phyloP scores from a whole-genome alignment of 2,888 invertebrate species.

The Protonemura montana region DNA sequence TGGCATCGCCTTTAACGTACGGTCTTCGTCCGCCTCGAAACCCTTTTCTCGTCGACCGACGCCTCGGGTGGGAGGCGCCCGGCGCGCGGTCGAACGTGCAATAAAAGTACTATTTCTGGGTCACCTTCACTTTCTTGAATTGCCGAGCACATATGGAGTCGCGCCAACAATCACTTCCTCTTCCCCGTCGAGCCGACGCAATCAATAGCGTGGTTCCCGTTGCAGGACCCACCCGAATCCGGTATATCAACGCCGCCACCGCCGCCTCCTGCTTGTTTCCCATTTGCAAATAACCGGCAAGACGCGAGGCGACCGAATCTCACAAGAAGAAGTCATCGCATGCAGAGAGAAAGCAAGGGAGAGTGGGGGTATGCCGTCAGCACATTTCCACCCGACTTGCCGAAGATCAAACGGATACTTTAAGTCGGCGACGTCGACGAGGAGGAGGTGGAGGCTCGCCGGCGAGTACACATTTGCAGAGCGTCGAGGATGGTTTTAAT shows the following conservation, averaged over 20 bases:
- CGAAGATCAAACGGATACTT: neutral
- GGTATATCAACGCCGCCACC: neutral
- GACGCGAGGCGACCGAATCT: neutral
- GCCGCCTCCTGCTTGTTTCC: too few relatives aligned
- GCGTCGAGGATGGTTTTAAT: neutral
- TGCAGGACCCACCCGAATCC: neutral
- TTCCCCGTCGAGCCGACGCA: neutral
- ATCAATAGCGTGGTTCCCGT: neutral
- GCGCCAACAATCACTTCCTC: constrained; percentile 22
- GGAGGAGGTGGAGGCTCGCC: neutral
- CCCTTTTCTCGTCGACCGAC: neutral
- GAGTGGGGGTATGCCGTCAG: neutral
- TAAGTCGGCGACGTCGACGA: neutral
- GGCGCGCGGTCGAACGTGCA: constrained; percentile 16
- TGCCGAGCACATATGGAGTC: neutral
- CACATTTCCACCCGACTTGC: neutral
- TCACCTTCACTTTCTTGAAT: constrained; percentile 29
- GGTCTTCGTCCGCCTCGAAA: neutral
- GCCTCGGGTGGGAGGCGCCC: neutral
- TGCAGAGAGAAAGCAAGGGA: neutral
- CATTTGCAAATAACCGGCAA: too few relatives aligned
- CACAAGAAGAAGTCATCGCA: neutral
- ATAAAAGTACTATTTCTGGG: constrained; percentile 39
- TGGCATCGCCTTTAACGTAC: constrained; percentile 19
- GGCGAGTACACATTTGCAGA: neutral